Base-by-base conservation (phyloP, 2,888 invertebrate species). In the Napeogenes sylphis region DNA sequence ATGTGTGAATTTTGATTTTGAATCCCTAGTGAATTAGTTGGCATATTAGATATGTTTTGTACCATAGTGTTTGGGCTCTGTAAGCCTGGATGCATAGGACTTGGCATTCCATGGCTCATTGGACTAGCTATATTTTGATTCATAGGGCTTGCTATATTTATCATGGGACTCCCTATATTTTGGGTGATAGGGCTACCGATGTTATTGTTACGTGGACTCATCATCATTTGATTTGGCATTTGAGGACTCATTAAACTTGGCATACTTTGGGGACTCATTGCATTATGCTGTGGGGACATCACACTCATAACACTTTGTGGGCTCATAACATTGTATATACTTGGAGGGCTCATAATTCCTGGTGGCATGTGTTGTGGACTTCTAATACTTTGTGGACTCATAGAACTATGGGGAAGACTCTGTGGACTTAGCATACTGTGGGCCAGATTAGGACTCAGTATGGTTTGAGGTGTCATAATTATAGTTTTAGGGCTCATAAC, bases 271-370 rank as follows among this genome's bases (percentile, higher is more conserved):
- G 90, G 90, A 63, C 90, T 90, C 90, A 90, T 88, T 0, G 84
- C 87, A 51, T 87, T 89, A 62, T 90, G 87, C 69, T 85, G 89
- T 4, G 89, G 88, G 47, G 88, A 89, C 88, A 89, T 89, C n/a
- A 89, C 89, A 60, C 89, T 90, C 89, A 89, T 88, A 2, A 84
- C 86, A 62, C 86, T 90, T 66, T 89, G 90, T 2, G 91, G 91
- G 61, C 91, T 91, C 87, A 91, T 88, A 0, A 90, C 86, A 59
- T 87, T 89, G 62, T 87, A 86, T 0, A 81, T 81, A 62, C 84
- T 89, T 0, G 87, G 87, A 14, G 89, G 89, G 69, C 90, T 90
- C 90, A 90, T 90, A 2, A 90, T 83, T 61, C 73, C 82, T 56
- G 82, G 85, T 38, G 83, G 79, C 61, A 86, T 79, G 42, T 82